A percentile compares a stretch with the other conserved stretches of the same genome.
Conservation (phyloP, 1,140 invertebrate species). For the Heliconius hermathena region DNA sequence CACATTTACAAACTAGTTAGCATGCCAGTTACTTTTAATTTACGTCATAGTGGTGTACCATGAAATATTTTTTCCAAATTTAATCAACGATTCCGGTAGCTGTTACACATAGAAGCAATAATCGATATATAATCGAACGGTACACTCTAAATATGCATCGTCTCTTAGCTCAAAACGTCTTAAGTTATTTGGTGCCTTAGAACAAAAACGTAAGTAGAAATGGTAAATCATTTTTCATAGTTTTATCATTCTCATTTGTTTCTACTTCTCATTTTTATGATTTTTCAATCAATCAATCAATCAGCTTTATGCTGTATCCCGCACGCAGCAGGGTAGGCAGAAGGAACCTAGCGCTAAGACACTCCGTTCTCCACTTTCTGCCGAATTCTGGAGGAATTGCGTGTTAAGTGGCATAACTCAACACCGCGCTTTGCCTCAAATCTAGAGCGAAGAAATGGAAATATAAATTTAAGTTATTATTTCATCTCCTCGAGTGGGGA, state of each 20-base stretch:
- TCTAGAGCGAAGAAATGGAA: too few species aligned
- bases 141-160: neutral
- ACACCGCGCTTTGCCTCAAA: too few species aligned
- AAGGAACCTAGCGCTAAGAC: too few species aligned
- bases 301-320: too few species aligned
- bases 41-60: neutral
- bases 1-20: neutral
- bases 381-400: too few species aligned
- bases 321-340: too few species aligned
- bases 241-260: neutral
- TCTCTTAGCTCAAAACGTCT: conserved; percentile 2
- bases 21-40: conserved; percentile 10
- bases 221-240: neutral
- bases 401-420: too few species aligned
- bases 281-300: too few species aligned
- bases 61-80: neutral
- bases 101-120: neutral
- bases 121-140: conserved; percentile 4
- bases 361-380: too few species aligned
- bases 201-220: neutral
- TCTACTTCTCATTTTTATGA: neutral
- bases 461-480: too few species aligned
- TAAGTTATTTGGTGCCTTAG: neutral
- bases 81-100: conserved; percentile 8
- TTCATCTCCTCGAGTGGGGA: too few species aligned